Evolutionary conservation across 1,140 invertebrate genomes (phyloP).

Genomic region (Brachystomella parvula): DNA sequence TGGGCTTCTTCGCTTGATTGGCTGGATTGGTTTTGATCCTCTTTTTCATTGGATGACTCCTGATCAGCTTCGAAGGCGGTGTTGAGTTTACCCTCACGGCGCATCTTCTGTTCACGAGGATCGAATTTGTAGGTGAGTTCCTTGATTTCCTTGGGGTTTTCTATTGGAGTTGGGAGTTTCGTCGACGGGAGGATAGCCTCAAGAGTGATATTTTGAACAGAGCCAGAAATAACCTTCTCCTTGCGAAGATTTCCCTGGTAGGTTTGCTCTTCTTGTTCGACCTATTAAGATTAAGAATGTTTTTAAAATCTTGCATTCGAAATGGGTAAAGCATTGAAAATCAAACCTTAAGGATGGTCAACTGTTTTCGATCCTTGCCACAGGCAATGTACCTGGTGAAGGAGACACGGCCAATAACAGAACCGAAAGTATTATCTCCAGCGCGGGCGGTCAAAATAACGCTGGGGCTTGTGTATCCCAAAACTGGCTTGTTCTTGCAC

Average conservation of each 20-base stretch:
- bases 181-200: neutral
- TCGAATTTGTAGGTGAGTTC: constrained; percentile 30
- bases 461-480: constrained; percentile 29
- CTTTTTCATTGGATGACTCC: neutral
- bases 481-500: constrained; percentile 29
- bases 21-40: neutral
- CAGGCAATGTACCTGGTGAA: constrained; percentile 32
- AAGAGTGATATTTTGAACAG: constrained; percentile 31
- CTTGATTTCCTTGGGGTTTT: constrained; percentile 23
- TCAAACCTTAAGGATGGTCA: constrained; percentile 33
- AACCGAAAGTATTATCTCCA: constrained; percentile 34
- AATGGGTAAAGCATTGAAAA: no score
- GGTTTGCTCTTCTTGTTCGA: constrained; percentile 32
- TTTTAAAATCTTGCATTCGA: no score
- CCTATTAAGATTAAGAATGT: no score
- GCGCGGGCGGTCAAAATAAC: constrained; percentile 26
- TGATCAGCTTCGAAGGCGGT: neutral
- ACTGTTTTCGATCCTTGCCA: constrained; percentile 27
- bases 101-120: constrained; percentile 23
- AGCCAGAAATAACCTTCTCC: constrained; percentile 23
- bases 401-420: constrained; percentile 15
- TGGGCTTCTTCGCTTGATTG: neutral
- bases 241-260: constrained; percentile 20
- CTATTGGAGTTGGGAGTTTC: neutral
- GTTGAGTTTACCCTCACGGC: constrained; percentile 20